A percentile compares a stretch with the other conserved stretches of the same genome.
These are phyloP conservation scores for Rhynchomys soricoides DNA, from an alignment of 2,113 vertebrate genomes.

Conservation along the genomic window DNA sequence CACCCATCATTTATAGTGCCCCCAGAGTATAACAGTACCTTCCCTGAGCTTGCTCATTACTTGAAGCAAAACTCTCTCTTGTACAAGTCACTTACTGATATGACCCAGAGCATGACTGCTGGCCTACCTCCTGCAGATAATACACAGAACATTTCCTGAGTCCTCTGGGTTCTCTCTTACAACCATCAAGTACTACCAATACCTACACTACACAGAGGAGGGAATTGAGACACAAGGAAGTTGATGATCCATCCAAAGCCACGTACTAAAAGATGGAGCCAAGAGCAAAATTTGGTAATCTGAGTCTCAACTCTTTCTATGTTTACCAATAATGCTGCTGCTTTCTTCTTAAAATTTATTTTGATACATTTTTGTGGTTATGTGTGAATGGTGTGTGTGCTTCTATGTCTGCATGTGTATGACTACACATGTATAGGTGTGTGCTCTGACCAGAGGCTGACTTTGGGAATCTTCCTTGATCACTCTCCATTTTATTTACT, in stretches of 20 bases:
- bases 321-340: neutral
- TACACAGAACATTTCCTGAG: neutral
- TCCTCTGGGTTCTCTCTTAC: neutral
- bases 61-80: neutral
- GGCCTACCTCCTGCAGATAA: neutral
- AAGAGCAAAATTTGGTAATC: neutral
- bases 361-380: neutral
- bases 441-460: neutral
- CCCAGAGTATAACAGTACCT: neutral
- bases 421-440: neutral
- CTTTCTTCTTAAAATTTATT: neutral
- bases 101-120: neutral
- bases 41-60: no score
- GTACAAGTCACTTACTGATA: neutral
- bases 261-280: neutral
- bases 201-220: neutral
- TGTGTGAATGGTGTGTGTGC: neutral
- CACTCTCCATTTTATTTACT: neutral
- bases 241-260: neutral
- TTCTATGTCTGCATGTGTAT: neutral
- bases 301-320: neutral
- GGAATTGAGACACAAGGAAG: neutral
- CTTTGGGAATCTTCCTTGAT: neutral
- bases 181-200: neutral
- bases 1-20: neutral